Percentiles rank a stretch among this genome's conserved stretches.
These are phyloP conservation scores for Hydrolagus affinis DNA, from an alignment of 2,113 vertebrate genomes.

Conservation along the genomic window DNA sequence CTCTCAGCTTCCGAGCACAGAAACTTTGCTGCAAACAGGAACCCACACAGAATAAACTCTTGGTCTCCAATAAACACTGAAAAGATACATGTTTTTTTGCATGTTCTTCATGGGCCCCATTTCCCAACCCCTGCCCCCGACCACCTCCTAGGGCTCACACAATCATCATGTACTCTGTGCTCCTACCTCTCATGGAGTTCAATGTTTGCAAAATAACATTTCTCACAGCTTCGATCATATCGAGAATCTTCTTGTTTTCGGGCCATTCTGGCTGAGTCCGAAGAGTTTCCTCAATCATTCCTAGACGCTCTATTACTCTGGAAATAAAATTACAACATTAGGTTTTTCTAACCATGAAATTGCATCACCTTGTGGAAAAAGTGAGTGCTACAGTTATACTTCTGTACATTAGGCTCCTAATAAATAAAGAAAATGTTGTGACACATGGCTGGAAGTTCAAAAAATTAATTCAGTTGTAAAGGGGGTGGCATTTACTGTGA, in stretches of 20 bases:
- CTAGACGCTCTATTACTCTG: constrained; percentile 37
- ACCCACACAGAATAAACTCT: too few relatives aligned
- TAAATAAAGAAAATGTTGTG: background rate
- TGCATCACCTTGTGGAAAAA: background rate
- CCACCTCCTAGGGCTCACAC: too few relatives aligned
- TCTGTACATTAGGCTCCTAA: background rate
- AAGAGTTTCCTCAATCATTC: constrained; percentile 33
- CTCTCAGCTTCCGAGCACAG: too few relatives aligned
- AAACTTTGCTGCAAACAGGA: too few relatives aligned
- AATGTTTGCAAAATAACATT: constrained; percentile 34
- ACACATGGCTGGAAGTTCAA: background rate
- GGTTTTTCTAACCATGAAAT: background rate
- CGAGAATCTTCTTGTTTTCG: constrained; percentile 27
- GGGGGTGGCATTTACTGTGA: too few relatives aligned
- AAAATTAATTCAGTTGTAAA: too few relatives aligned
- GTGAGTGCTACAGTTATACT: background rate
- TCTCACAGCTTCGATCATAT: constrained; percentile 36
- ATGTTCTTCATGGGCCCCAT: too few relatives aligned
- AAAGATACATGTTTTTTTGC: too few relatives aligned
- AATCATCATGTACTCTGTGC: background rate
- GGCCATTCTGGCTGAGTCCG: constrained; percentile 33
- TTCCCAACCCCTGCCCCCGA: too few relatives aligned
- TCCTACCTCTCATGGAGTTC: constrained; percentile 44
- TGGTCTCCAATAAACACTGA: too few relatives aligned
- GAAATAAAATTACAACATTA: constrained; percentile 5